Conservation (phyloP, 2,797 vertebrate genomes). For the Mionectes olivaceus region DNA sequence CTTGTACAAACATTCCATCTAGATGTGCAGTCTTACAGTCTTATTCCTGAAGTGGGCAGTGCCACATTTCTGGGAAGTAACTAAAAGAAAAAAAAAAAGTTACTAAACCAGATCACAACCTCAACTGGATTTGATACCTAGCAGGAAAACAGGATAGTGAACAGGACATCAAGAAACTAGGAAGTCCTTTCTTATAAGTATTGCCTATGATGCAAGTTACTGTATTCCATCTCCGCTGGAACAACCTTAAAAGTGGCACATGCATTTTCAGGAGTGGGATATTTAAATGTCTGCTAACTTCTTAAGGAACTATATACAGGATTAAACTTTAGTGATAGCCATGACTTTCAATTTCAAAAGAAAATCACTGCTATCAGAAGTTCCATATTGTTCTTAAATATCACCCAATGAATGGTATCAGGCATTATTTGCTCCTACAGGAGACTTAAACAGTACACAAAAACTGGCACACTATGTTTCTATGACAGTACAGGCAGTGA, state of each 20-base stretch:
- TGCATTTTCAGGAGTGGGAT: neutral
- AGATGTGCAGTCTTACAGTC: neutral
- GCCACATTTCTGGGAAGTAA: neutral
- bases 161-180: neutral
- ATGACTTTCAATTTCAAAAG: neutral
- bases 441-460: neutral
- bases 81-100: neutral
- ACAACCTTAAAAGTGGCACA: neutral
- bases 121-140: neutral
- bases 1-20: slow-evolving; percentile 2
- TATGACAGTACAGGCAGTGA: neutral
- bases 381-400: neutral
- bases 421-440: neutral
- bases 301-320: neutral
- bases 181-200: neutral
- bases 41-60: neutral
- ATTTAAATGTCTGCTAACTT: neutral
- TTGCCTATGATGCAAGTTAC: neutral
- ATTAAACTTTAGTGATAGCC: neutral
- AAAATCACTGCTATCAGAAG: neutral
- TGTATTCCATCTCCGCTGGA: neutral
- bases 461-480: neutral
- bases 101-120: neutral
- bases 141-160: neutral
- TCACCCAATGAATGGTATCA: neutral